These are phyloP conservation scores for Erithacus rubecula DNA, from an alignment of 2,797 vertebrate genomes.

Conservation along the genomic window DNA sequence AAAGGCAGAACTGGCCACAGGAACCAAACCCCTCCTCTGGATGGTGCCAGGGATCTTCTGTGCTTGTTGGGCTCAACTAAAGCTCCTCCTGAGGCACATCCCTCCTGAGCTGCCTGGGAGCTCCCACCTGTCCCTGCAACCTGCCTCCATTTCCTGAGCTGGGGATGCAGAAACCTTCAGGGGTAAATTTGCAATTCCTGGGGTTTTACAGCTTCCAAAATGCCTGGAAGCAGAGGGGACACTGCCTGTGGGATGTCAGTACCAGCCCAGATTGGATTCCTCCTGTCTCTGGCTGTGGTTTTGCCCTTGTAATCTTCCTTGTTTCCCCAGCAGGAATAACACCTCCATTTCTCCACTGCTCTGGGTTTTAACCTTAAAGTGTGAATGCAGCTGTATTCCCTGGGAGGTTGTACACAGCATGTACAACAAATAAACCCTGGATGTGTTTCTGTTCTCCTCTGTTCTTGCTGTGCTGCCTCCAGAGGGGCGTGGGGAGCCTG, in stretches of 20 bases:
- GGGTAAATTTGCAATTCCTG: neutral
- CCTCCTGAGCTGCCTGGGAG: neutral
- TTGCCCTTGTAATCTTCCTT: neutral
- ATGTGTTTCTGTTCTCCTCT: neutral
- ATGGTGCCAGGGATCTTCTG: neutral
- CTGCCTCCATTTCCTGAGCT: neutral
- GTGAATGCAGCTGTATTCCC: neutral
- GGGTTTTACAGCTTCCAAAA: neutral
- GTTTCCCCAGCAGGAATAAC: neutral
- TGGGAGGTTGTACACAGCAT: neutral
- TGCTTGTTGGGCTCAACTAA: neutral
- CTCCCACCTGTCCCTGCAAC: neutral
- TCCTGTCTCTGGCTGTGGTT: neutral
- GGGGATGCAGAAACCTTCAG: neutral
- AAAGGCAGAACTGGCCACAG: neutral
- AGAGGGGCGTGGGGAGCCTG: fast-evolving
- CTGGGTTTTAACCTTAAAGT: neutral
- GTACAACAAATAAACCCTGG: neutral
- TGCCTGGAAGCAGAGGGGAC: neutral
- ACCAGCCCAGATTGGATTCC: neutral
- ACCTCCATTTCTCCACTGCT: neutral
- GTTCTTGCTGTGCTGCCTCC: neutral
- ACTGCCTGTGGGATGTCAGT: neutral
- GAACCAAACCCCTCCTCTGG: neutral
- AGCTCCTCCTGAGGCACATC: neutral